A percentile compares a stretch with the other conserved stretches of the same genome.
These are phyloP conservation scores for Entomyzon cyanotis DNA, from an alignment of 2,113 vertebrate species.

Conservation along the genomic window DNA sequence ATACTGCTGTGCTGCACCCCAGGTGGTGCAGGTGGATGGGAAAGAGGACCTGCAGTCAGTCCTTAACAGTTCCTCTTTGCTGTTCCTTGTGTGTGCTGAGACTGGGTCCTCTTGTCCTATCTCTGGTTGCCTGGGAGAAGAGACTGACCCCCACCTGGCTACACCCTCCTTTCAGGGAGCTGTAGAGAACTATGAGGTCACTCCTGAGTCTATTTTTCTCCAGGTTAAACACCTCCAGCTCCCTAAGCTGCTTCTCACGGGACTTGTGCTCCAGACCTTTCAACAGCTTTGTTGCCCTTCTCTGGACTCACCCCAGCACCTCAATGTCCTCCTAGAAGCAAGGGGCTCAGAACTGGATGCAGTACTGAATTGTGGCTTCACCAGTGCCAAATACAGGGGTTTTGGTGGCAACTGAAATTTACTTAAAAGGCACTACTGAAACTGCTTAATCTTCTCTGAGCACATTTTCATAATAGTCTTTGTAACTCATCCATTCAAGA, in stretches of 20 bases:
- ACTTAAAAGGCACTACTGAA: background rate
- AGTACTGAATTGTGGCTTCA: background rate
- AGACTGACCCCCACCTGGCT: background rate
- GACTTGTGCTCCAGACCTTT: background rate
- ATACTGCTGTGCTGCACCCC: rapidly evolving
- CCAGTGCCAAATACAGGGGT: background rate
- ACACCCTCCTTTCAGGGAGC: background rate
- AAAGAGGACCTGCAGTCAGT: background rate
- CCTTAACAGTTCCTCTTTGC: background rate
- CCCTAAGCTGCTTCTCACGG: background rate
- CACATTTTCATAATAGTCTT: background rate
- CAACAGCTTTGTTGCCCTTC: background rate
- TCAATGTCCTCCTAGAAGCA: background rate
- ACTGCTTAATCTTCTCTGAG: background rate
- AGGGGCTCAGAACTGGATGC: background rate
- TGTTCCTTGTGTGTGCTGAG: background rate
- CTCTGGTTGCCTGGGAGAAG: background rate
- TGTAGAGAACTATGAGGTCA: rapidly evolving
- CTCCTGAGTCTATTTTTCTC: background rate
- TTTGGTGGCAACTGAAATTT: background rate
- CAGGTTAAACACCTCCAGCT: background rate
- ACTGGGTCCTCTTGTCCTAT: background rate
- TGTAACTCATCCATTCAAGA: background rate
- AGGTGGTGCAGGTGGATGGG: background rate
- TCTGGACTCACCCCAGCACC: background rate